Base-by-base conservation (phyloP, 2,113 vertebrate species). In the Hippocampus zosterae region DNA sequence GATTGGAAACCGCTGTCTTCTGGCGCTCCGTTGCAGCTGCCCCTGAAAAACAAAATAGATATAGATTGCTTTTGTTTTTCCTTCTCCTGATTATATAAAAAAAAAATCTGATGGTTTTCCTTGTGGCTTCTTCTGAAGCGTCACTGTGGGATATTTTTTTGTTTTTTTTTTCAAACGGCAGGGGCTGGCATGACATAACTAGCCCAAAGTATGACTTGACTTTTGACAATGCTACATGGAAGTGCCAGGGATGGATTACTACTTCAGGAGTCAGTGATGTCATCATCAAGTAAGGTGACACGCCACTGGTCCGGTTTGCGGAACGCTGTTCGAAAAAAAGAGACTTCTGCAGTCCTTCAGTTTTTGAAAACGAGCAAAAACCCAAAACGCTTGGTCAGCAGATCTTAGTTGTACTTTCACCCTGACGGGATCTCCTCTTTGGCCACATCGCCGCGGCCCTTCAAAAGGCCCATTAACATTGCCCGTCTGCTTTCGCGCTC, bases 1-100 rank as follows among this genome's bases (percentile, higher is more conserved):
- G 88, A 90, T 87, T 88, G 88, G 85, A 86, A 86, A 87, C 84
- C 88, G 85, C 82, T 88, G 81, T 88, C 80, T 83, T 74, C 82
- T 75, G 77, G 87, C 82, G 72, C 71, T 69, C 65, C 63, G 80
- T 81, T 87, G 81, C 78, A 70, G 85, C 79, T 83, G 83, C 77
- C 77, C 77, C 81, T 73, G 73, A 75, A 76, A 70, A 78, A 33
- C 29, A 33, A 33, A 33, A 33, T 33, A 33, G 25, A 27, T 29
- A 29, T 29, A 77, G 65, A 68, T 50, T 42, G 61, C 25, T 59
- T 27, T 33, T 15, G 33, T 57, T 19, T 57, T 57, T 5, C 8
- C n/a, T 27, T 57, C 23, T 57, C 12, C 12, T 6, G 55, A 27
- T 57, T 25, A 57, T 25, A 57, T 13, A 57, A 57, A 56, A 15